Evolutionary conservation across 2,797 vertebrate genomes (phyloP).

Genomic region (Hapalemur alaotrensis): DNA sequence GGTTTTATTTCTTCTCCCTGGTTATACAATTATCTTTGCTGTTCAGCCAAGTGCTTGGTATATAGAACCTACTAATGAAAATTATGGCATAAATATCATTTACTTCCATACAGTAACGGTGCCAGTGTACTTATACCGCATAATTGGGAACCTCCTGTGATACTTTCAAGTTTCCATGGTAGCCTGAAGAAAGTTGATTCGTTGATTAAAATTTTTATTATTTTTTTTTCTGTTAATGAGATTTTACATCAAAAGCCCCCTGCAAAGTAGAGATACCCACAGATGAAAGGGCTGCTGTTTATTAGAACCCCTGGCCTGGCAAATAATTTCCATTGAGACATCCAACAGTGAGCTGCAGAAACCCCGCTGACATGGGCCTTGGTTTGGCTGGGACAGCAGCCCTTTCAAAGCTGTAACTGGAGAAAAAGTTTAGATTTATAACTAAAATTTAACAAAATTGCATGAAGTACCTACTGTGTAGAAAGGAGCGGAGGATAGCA

Average conservation of each 20-base stretch:
- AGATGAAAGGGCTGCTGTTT: not conserved
- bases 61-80: not conserved
- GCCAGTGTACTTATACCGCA: not conserved
- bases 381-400: not conserved
- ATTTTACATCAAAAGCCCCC: not conserved
- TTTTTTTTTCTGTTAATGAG: not conserved
- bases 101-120: not conserved
- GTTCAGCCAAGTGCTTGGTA: not conserved
- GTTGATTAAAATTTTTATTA: not conserved
- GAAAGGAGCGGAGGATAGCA: not conserved
- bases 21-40: not conserved
- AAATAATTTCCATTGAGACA: slow-evolving; percentile 12
- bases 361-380: not conserved
- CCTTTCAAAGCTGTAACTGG: not conserved
- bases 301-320: not conserved
- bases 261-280: not conserved
- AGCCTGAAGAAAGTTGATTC: not conserved
- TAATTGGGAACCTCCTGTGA: not conserved
- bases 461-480: not conserved
- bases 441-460: not conserved
- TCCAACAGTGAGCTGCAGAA: not conserved
- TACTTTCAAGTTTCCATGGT: not conserved
- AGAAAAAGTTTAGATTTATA: not conserved
- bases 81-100: not conserved
- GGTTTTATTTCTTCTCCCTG: not conserved